These are phyloP conservation scores for Colletes gigas DNA, from an alignment of 1,140 invertebrate species.

Conservation along the genomic window DNA sequence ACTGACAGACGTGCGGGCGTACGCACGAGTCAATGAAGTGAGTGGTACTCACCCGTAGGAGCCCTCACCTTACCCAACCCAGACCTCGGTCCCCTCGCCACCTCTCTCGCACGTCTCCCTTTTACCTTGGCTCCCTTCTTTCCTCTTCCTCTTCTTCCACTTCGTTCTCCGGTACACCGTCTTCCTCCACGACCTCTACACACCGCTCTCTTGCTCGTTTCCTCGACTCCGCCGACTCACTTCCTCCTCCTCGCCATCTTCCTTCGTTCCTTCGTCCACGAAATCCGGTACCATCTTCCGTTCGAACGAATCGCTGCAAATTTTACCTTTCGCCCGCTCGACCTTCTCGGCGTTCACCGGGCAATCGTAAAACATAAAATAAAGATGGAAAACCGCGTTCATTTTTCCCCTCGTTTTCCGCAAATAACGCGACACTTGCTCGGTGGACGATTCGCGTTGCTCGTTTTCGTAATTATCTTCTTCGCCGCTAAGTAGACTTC, in stretches of 20 bases:
- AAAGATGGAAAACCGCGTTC: not conserved
- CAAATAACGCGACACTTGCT: not conserved
- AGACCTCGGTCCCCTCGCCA: slow-evolving; percentile 57
- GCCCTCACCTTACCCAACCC: slow-evolving; percentile 72
- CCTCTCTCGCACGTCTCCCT: slow-evolving; percentile 63
- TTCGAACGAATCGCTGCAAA: no score
- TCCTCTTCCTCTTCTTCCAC: slow-evolving; percentile 47
- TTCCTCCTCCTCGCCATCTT: slow-evolving; percentile 25
- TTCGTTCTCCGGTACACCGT: slow-evolving; percentile 39
- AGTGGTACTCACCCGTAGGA: slow-evolving; percentile 72
- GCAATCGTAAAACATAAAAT: no score
- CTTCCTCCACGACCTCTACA: slow-evolving; percentile 42
- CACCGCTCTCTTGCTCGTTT: slow-evolving; percentile 27
- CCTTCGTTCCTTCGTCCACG: not conserved
- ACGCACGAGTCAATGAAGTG: slow-evolving; percentile 74
- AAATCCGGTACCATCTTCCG: no score
- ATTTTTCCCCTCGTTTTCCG: not conserved
- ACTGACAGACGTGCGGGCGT: slow-evolving; percentile 71
- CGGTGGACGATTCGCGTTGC: not conserved
- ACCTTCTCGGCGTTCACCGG: no score
- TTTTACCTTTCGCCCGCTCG: no score
- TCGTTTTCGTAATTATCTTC: not conserved
- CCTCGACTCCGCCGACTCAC: slow-evolving; percentile 26
- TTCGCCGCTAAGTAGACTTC: not conserved
- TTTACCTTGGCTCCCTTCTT: slow-evolving; percentile 66